phyloP scores from a whole-genome alignment of 1,140 invertebrate species.

The Acromyrmex heyeri region DNA sequence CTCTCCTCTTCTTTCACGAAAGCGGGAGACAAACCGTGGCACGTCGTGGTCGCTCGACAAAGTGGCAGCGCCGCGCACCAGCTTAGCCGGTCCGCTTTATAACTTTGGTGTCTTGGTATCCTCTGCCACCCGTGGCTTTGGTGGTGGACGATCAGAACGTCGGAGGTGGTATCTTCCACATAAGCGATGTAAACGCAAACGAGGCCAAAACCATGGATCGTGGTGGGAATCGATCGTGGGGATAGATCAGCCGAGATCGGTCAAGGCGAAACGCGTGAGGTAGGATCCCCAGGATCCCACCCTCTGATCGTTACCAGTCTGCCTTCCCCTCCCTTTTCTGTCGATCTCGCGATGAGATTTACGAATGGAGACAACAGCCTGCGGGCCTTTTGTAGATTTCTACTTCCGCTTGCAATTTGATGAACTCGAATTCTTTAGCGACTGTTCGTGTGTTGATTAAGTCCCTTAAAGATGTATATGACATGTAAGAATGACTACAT shows the following conservation, averaged over 20 bases:
- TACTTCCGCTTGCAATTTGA: slow-evolving; percentile 44
- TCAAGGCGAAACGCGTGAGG: slow-evolving; percentile 42
- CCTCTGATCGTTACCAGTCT: neutral
- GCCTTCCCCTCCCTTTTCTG: neutral
- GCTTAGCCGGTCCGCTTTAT: slow-evolving; percentile 82
- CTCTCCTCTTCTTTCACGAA: slow-evolving; percentile 32
- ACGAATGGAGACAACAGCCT: neutral
- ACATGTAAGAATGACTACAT: neutral
- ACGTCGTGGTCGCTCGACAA: slow-evolving; percentile 78
- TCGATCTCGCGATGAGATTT: neutral
- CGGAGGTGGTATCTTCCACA: slow-evolving; percentile 64
- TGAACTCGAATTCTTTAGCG: neutral
- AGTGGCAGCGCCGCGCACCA: slow-evolving; percentile 81
- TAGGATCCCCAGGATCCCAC: slow-evolving; percentile 60
- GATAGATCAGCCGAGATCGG: slow-evolving; percentile 77
- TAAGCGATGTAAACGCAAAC: slow-evolving; percentile 66
- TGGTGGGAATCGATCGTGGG: slow-evolving; percentile 74
- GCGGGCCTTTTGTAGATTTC: neutral
- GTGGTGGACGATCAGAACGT: slow-evolving; percentile 37
- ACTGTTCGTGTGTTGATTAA: neutral
- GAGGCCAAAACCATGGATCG: slow-evolving; percentile 80
- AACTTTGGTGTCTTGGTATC: slow-evolving; percentile 81
- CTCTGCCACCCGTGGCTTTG: neutral
- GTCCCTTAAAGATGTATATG: neutral
- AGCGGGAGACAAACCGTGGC: slow-evolving; percentile 50